Evolutionary conservation across 2,888 invertebrate species (phyloP).

Genomic region (Diogma glabrata): DNA sequence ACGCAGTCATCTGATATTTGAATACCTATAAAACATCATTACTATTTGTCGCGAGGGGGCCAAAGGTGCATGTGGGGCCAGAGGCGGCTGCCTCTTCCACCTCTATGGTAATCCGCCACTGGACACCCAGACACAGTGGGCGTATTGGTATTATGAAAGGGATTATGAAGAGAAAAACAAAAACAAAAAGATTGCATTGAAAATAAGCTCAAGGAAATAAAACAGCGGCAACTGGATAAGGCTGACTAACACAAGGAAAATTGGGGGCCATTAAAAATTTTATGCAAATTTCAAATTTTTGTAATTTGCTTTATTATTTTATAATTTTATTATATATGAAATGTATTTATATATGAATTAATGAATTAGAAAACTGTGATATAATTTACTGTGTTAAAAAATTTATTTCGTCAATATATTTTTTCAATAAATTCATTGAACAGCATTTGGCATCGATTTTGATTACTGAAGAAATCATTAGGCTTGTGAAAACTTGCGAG

Average conservation of each 20-base stretch:
- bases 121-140: too few relatives aligned
- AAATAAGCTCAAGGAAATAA: not conserved
- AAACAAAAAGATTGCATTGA: not conserved
- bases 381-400: conserved; percentile 1
- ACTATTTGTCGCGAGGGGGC: too few relatives aligned
- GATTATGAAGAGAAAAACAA: too few relatives aligned
- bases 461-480: not conserved
- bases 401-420: not conserved
- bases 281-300: not conserved
- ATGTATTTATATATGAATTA: not conserved
- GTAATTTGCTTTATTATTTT: not conserved
- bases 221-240: not conserved
- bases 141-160: too few relatives aligned
- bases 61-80: too few relatives aligned
- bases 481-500: too few relatives aligned
- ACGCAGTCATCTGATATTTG: too few relatives aligned
- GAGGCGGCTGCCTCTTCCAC: too few relatives aligned
- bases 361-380: not conserved
- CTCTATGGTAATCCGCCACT: too few relatives aligned
- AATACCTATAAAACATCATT: too few relatives aligned
- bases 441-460: not conserved
- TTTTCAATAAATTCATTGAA: not conserved
- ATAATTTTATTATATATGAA: not conserved
- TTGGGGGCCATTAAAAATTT: not conserved
- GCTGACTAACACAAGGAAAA: not conserved